A percentile compares a stretch with the other conserved stretches of the same genome.
Evolutionary conservation across 2,797 vertebrate species (phyloP).

Genomic region (Apogon hyalosoma): DNA sequence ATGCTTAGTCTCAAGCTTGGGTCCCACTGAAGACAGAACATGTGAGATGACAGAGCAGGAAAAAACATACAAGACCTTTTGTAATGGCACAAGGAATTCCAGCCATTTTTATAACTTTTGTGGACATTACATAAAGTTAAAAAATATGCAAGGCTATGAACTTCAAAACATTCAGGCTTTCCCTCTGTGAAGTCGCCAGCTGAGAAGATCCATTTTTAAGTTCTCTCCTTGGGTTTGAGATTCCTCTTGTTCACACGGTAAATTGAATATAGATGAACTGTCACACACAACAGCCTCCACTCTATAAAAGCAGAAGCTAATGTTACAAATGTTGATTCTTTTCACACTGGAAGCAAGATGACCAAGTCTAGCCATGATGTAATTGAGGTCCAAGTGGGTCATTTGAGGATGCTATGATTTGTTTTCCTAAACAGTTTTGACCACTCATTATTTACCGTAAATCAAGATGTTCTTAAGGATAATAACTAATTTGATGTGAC

Average conservation of each 20-base stretch:
- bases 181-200: conserved; percentile 42
- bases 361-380: conserved; percentile 13
- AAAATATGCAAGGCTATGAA: conserved; percentile 81
- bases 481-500: conserved; percentile 34
- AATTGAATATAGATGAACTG: conserved; percentile 40
- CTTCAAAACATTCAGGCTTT: conserved; percentile 65
- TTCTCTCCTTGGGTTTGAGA: conserved; percentile 42
- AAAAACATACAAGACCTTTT: conserved; percentile 82
- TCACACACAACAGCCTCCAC: conserved; percentile 20
- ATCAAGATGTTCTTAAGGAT: not conserved
- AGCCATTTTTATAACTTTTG: conserved; percentile 75
- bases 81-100: conserved; percentile 78
- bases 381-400: conserved; percentile 2
- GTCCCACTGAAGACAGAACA: conserved; percentile 75
- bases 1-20: conserved; percentile 61
- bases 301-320: conserved; percentile 10
- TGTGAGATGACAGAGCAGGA: conserved; percentile 79
- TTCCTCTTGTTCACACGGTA: conserved; percentile 48
- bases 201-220: conserved; percentile 52
- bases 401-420: conserved; percentile 17
- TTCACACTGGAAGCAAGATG: conserved; percentile 25
- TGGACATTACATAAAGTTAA: conserved; percentile 68
- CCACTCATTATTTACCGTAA: conserved; percentile 1
- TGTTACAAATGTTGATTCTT: conserved; percentile 22
- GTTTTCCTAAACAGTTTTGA: conserved; percentile 20